Percentiles rank a stretch among this genome's conserved stretches.
Conservation (phyloP, 2,797 vertebrate species). For the Sebastes iracundus region DNA sequence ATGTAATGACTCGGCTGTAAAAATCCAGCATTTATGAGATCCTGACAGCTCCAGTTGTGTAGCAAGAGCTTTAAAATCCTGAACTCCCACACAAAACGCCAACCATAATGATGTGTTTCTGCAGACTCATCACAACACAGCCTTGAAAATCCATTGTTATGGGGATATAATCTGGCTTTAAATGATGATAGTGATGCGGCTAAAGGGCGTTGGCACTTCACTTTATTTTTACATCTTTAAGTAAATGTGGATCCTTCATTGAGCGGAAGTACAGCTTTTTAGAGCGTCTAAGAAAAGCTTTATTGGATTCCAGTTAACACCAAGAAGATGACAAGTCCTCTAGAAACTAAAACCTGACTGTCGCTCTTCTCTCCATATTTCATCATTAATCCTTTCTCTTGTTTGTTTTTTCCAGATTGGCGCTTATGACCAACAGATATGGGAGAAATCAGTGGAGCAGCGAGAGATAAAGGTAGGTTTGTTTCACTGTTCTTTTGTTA, state of each 20-base stretch:
- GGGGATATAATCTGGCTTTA: background rate
- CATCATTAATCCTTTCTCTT: background rate
- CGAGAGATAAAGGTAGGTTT: conserved; percentile 95
- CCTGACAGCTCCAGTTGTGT: background rate
- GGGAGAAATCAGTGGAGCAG: conserved; percentile 99
- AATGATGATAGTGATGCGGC: background rate
- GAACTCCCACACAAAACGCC: background rate
- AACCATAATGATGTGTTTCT: background rate
- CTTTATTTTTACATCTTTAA: background rate
- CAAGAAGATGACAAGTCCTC: background rate
- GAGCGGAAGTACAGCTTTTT: background rate
- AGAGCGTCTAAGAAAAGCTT: background rate
- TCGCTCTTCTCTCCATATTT: background rate
- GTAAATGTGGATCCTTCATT: background rate
- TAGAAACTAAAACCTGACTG: background rate
- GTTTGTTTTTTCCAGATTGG: conserved; percentile 87
- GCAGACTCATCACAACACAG: background rate
- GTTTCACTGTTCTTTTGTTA: background rate
- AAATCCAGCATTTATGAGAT: background rate
- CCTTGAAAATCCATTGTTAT: background rate
- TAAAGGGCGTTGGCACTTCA: background rate
- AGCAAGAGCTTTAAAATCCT: conserved; percentile 5
- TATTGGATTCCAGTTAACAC: background rate
- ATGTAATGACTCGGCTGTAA: background rate
- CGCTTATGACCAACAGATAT: conserved; percentile 99